phyloP scores from a whole-genome alignment of 2,113 vertebrate genomes.

The Alces alces region DNA sequence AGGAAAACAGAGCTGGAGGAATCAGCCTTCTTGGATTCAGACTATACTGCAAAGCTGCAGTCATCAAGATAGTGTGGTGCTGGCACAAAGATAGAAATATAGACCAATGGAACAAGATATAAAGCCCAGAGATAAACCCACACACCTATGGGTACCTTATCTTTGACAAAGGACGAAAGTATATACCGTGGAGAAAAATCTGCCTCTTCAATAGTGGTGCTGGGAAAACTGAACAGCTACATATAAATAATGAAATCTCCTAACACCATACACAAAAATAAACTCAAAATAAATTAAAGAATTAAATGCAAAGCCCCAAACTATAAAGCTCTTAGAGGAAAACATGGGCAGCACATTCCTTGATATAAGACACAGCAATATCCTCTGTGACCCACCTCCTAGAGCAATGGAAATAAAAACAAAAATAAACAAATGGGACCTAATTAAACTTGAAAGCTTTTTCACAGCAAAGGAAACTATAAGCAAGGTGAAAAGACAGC shows the following conservation, averaged over 20 bases:
- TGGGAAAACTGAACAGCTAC: not conserved
- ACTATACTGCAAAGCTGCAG: not conserved
- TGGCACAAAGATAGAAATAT: not conserved
- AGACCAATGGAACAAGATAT: not conserved
- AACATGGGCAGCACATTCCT: not conserved
- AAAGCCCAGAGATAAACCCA: not conserved
- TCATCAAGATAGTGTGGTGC: not conserved
- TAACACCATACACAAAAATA: not conserved
- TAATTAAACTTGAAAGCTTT: not conserved
- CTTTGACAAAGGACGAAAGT: not conserved
- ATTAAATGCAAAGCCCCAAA: not conserved
- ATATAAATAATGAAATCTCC: not conserved
- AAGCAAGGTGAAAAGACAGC: not conserved
- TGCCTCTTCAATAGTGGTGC: not conserved
- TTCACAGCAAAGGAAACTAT: not conserved
- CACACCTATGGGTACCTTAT: not conserved
- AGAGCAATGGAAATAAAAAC: not conserved
- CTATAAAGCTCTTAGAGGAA: not conserved
- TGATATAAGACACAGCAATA: not conserved
- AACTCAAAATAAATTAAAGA: not conserved
- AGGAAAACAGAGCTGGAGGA: not conserved
- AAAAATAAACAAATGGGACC: not conserved
- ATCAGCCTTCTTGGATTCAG: not conserved
- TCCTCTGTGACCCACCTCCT: not conserved
- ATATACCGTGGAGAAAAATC: not conserved